A percentile compares a stretch with the other conserved stretches of the same genome.
phyloP scores from a whole-genome alignment of 2,797 vertebrate genomes.

The Diglossa cyanea region DNA sequence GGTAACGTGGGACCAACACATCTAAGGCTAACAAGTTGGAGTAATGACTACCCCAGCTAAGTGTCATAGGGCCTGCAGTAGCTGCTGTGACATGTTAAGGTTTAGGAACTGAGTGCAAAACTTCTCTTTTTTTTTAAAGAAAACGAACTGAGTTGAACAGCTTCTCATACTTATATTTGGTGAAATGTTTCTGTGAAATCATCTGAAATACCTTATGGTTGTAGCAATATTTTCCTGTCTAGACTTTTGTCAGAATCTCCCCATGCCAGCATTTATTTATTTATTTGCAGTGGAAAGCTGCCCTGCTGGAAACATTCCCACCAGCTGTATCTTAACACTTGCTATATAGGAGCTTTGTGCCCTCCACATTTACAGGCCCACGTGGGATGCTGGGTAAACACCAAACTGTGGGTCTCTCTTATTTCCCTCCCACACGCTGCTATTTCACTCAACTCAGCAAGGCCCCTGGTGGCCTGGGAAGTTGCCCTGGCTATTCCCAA shows the following conservation, averaged over 20 bases:
- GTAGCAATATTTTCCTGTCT: conserved; percentile 49
- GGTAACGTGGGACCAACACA: neutral
- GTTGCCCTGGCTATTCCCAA: neutral
- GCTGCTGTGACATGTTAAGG: neutral
- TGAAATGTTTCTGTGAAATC: neutral
- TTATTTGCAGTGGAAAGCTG: conserved; percentile 13
- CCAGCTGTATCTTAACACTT: neutral
- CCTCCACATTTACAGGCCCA: neutral
- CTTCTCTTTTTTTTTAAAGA: neutral
- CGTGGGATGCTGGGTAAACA: neutral
- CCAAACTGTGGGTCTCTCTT: neutral
- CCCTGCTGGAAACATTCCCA: neutral
- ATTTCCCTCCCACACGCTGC: neutral
- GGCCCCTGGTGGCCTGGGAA: neutral
- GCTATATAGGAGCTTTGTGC: neutral
- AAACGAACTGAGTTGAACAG: neutral
- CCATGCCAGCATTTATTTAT: neutral
- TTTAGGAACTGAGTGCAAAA: neutral
- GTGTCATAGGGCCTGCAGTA: neutral
- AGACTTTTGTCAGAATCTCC: conserved; percentile 37
- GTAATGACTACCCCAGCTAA: neutral
- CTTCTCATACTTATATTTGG: neutral
- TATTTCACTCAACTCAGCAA: neutral
- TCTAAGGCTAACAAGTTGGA: neutral
- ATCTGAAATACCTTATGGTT: neutral